These are phyloP conservation scores for Ficedula albicollis DNA, from an alignment of 2,797 vertebrate genomes.

Conservation along the genomic window DNA sequence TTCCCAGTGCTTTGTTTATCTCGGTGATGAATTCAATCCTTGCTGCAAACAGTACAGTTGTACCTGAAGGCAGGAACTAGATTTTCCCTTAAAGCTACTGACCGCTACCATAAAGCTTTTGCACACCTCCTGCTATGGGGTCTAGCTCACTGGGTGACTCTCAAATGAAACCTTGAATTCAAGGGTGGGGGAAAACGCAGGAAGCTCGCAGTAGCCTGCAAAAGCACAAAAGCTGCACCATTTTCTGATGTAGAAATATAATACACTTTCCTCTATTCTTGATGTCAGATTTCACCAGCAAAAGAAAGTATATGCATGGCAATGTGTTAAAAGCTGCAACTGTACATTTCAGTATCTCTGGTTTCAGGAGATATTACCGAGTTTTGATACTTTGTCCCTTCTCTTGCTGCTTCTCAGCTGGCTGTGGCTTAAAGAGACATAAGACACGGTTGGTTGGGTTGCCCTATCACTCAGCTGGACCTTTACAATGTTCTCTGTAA, in stretches of 20 bases:
- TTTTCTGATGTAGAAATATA: neutral
- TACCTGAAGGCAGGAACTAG: neutral
- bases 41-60: neutral
- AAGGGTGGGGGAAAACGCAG: neutral
- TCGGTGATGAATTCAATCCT: neutral
- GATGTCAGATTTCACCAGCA: neutral
- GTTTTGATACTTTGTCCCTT: neutral
- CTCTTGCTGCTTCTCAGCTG: neutral
- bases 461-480: neutral
- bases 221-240: neutral
- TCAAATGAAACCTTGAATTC: neutral
- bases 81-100: neutral
- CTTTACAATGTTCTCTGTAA: neutral
- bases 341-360: neutral
- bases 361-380: neutral
- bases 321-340: neutral
- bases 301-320: neutral
- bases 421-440: neutral
- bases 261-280: neutral
- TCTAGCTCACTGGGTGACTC: neutral
- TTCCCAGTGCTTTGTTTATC: neutral
- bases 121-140: neutral
- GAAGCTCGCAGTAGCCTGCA: neutral
- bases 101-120: neutral
- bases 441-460: neutral